phyloP scores from a whole-genome alignment of 2,113 vertebrate species.

The Grallaria varia region DNA sequence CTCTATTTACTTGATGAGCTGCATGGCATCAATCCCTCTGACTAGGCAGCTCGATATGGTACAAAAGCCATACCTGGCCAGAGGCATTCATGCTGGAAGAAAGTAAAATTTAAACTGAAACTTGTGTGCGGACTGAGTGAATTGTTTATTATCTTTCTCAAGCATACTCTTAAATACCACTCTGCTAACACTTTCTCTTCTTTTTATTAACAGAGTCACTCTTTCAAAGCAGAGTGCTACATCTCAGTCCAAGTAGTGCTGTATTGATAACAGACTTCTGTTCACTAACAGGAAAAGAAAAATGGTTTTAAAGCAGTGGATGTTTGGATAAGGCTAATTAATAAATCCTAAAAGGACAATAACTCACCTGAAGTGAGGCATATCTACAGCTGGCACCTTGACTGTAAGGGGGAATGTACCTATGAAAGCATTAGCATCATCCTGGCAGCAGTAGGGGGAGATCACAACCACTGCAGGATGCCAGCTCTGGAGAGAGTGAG shows the following conservation, averaged over 20 bases:
- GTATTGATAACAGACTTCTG: background rate
- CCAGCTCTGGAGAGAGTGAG: background rate
- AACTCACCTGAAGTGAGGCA: background rate
- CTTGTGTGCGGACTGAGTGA: background rate
- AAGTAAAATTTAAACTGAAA: conserved; percentile 1
- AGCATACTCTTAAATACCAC: background rate
- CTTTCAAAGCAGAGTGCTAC: background rate
- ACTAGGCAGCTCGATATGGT: background rate
- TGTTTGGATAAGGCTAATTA: conserved; percentile 50
- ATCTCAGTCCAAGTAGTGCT: background rate
- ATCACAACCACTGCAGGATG: background rate
- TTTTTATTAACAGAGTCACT: background rate
- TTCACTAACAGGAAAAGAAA: background rate
- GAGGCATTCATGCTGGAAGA: background rate
- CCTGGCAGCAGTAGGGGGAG: background rate
- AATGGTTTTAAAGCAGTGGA: background rate
- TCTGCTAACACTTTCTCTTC: background rate
- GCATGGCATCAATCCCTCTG: background rate
- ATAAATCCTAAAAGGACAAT: background rate
- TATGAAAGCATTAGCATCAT: background rate
- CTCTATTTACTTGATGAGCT: background rate
- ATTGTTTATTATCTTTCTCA: background rate
- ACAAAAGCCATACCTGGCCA: background rate
- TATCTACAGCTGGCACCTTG: conserved; percentile 25
- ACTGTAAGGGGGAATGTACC: background rate